phyloP scores from a whole-genome alignment of 2,888 invertebrate genomes.

The Dusona sp. region DNA sequence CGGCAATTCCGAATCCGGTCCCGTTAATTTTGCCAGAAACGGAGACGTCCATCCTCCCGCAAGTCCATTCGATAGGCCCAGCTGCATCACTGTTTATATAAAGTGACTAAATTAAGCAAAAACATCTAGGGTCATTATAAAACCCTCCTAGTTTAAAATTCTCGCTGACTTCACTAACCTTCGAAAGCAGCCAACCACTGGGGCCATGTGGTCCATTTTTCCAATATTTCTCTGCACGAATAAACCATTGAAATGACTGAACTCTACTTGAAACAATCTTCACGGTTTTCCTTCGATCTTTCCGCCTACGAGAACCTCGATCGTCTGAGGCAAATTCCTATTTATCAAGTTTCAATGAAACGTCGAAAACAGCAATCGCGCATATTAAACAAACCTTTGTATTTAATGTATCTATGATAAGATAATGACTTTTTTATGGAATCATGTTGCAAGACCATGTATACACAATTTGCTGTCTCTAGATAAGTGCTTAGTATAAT shows the following conservation, averaged over 20 bases:
- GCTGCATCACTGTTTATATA: slow-evolving; percentile 71
- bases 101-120: slow-evolving; percentile 5
- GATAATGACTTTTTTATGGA: slow-evolving; percentile 31
- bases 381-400: slow-evolving; percentile 16
- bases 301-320: slow-evolving; percentile 14
- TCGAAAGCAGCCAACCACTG: slow-evolving; percentile 68
- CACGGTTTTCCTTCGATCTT: slow-evolving; percentile 19
- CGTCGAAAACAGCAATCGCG: not conserved
- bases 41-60: slow-evolving; percentile 79
- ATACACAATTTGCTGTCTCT: not conserved
- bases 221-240: slow-evolving; percentile 27
- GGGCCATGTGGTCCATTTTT: slow-evolving; percentile 64
- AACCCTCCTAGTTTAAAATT: not conserved
- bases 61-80: slow-evolving; percentile 73
- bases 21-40: slow-evolving; percentile 73
- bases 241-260: slow-evolving; percentile 29
- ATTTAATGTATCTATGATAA: slow-evolving; percentile 40
- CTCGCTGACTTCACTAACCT: slow-evolving; percentile 38
- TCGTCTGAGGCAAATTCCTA: slow-evolving; percentile 22
- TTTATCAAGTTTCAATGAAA: not conserved
- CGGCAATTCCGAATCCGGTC: slow-evolving; percentile 69
- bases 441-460: not conserved
- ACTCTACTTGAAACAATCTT: not conserved
- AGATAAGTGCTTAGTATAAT: not conserved
- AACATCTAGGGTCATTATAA: not conserved